Evolutionary conservation across 1,140 invertebrate genomes (phyloP), one percentile per base, ranked within the genome.

Genomic region (Littorina saxatilis): DNA sequence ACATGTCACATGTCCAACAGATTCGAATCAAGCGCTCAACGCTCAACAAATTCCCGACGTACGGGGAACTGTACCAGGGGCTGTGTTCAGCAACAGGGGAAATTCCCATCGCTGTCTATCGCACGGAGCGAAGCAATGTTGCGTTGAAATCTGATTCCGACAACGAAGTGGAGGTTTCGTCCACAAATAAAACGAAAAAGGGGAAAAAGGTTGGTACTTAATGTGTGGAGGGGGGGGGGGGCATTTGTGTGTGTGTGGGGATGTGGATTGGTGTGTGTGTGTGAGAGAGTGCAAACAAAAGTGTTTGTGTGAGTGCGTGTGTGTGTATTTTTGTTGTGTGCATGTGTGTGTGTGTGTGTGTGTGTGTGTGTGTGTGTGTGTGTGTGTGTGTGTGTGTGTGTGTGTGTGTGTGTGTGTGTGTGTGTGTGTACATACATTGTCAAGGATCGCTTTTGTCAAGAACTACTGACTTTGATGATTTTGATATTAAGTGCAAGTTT

Each of bases 61-160:
- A 91, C 79, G 89, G 89, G 1, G 88, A 90, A 11, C 80, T 91
- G 13, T 91, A 90, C 68, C 85, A 87, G 35, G 87, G 86, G 17
- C 78, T 91, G 37, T 89, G 88, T 83, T 75, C 83, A 52, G 87
- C 87, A 43, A 89, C 89, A 4, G 89, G 89, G 72, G 90, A 91
- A 82, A 87, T 91, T 27, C 90, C 90, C 43, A 90, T 91, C 77
- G 90, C 89, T 83, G 86, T 91, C 63, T 91, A 91, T 84, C 85
- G 90, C 84, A 88, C 90, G 78, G 89, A 91, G 52, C 82, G 50
- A 66, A 52, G 52, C n/a, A 23, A 74, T 4, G 75, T 47, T 2
- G 23, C 70, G 35, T 74, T 50, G 32, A 70, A 47, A 15, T n/a
- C 43, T 11, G 5, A 20, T 23, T 20, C 66, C 5, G 66, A 68